Evolutionary conservation across 2,888 invertebrate species (phyloP).

Genomic region (Drosophila subsilvestris): DNA sequence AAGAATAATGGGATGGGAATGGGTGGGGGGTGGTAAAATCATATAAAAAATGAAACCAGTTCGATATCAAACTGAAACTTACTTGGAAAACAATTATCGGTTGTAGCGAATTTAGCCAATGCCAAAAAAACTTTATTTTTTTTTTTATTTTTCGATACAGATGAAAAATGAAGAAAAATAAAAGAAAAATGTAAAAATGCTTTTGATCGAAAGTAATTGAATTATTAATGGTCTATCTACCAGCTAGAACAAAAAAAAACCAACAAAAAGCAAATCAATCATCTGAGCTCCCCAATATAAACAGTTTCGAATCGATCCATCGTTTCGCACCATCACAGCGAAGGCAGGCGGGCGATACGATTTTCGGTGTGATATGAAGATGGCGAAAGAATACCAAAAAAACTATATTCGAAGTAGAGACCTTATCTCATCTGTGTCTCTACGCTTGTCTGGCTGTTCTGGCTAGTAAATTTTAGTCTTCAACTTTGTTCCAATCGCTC

Average conservation of each 20-base stretch:
- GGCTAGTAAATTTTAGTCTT: no score
- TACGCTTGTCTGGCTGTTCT: not conserved
- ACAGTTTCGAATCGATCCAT: conserved; percentile 22
- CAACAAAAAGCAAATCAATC: conserved; percentile 30
- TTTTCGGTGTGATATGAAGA: not conserved
- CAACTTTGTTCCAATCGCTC: no score
- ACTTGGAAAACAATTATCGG: conserved; percentile 85
- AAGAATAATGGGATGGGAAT: not conserved
- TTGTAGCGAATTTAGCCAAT: conserved; percentile 82
- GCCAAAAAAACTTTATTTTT: conserved; percentile 81
- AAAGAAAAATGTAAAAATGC: conserved; percentile 32
- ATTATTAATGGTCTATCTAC: conserved; percentile 30
- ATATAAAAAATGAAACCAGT: conserved; percentile 42
- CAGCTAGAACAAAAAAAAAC: conserved; percentile 27
- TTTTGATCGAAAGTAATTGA: conserved; percentile 39
- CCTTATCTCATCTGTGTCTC: no score
- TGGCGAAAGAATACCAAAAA: not conserved
- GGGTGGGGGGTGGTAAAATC: conserved; percentile 7
- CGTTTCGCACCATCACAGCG: conserved; percentile 21
- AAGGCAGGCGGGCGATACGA: not conserved
- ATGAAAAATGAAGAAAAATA: conserved; percentile 59
- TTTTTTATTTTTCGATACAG: conserved; percentile 25
- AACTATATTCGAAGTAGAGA: no score
- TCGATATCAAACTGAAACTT: conserved; percentile 76
- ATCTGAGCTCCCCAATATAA: conserved; percentile 26